Base-by-base conservation (phyloP, 2,113 vertebrate genomes). In the Dasyprocta punctata region DNA sequence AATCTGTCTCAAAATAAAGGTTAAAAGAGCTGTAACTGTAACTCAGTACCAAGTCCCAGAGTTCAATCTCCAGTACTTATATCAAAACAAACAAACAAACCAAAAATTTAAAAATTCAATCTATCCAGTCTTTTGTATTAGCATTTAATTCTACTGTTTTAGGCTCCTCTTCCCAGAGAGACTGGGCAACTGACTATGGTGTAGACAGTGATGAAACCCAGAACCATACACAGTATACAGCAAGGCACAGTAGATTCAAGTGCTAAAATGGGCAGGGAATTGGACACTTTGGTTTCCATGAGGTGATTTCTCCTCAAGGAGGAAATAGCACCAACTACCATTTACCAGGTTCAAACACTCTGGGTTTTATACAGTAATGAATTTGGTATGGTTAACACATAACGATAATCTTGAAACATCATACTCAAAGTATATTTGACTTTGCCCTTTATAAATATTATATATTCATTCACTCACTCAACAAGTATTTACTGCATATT, bases 371-470 rank as follows among this genome's bases (percentile, higher is more conserved):
- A 44, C 4, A 60, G 30, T 33, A 58, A 60, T 78, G 11, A 7
- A 63, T n/a, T 63, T 77, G 61, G 49, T 38, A 71, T 71, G 41
- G 12, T 63, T 92, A 47, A n/a, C 24, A 81, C 49, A 80, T 54
- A 54, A 49, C 75, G 49, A 91, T 17, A 24, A 36, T 82, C 86
- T 60, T 82, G 52, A 82, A 94, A 84, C 14, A 85, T 30, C 28
- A 12, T n/a, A 63, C 80, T 93, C 73, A 75, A 91, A 41, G 28
- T 0, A 7, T 67, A 41, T 92, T 69, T 94, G 67, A 67, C 28
- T 65, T 89, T 73, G 33, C 26, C 24, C 52, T 89, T 95, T 96
- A 30, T 75, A 92, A 92, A 92, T 93, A 75, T 93, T 30, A 77
- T 77, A 89, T 19, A 71, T 81, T 80, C 54, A 75, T 81, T 71